Base-by-base conservation (phyloP, 2,113 vertebrate species). In the Otolemur garnettii region DNA sequence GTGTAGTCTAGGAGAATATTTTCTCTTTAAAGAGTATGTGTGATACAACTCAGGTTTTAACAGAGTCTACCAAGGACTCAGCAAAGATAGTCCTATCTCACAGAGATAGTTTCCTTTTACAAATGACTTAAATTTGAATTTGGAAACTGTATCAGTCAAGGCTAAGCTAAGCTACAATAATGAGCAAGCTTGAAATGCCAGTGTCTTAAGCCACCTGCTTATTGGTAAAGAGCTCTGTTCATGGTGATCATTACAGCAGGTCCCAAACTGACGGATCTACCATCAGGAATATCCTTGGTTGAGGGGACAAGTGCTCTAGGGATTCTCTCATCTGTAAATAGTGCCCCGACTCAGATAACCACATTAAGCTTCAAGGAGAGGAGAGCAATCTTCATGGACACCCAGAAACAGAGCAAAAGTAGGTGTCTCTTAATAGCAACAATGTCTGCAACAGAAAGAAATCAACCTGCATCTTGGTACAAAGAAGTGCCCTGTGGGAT, bases 71-170 rank as follows among this genome's bases (percentile, higher is more conserved):
- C 18, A 38, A 38, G 38, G 38, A 38, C 38, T 38, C 38, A 38
- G 38, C 38, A 38, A 38, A 38, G 38, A 38, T 38, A 38, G 38
- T 38, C 38, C 38, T 38, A 38, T 38, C 38, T 38, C 38, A 57
- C 12, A 86, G 66, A 87, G 59, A 62, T 21, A 90, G 59, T 19
- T 95, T 19, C 8, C 38, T 78, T 92, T 91, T 57, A 59, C 8
- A 55, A 95, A 92, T 71, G 38, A 92, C n/a, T 92, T 78, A 45
- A 33, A 50, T 96, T 96, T 78, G 55, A 91, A 62, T 78, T 88
- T 82, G 82, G 69, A 91, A 77, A 81, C n/a, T 60, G 0, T 77
- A 74, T 33, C 72, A 66, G 45, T 57, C n/a, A 79, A 77, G 84
- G 88, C 55, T 90, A 85, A 88, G 50, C 75, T 74, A 78, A 90